phyloP scores from a whole-genome alignment of 2,797 vertebrate genomes.

The Phylloscopus collybita region DNA sequence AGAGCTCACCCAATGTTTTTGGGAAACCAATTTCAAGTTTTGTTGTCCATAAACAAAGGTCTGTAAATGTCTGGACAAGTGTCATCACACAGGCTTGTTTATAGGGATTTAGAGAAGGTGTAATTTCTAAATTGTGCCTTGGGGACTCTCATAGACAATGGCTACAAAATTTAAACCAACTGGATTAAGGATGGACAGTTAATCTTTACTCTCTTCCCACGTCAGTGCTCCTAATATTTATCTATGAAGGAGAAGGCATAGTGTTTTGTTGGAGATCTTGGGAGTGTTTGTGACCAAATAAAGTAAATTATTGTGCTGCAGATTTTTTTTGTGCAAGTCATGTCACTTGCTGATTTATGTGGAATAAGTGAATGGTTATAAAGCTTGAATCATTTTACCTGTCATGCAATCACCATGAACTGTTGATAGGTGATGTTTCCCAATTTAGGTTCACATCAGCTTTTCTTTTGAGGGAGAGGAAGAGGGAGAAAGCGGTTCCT shows the following conservation, averaged over 20 bases:
- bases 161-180: not conserved
- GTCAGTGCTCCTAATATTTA: not conserved
- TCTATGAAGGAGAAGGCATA: not conserved
- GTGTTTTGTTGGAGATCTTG: not conserved
- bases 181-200: not conserved
- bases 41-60: not conserved
- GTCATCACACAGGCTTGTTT: not conserved
- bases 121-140: not conserved
- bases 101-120: not conserved
- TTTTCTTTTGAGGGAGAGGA: not conserved
- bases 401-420: not conserved
- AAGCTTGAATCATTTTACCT: not conserved
- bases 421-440: not conserved
- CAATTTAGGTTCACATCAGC: not conserved
- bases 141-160: not conserved
- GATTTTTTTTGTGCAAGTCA: not conserved
- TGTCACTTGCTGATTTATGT: accelerated
- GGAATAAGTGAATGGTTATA: not conserved
- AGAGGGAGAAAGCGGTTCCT: not conserved
- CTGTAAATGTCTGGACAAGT: not conserved
- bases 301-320: not conserved
- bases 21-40: not conserved
- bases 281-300: not conserved
- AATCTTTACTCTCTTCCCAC: not conserved
- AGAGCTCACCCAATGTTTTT: not conserved